Base-by-base conservation (phyloP, 1,140 invertebrate species). In the Nephila pilipes region DNA sequence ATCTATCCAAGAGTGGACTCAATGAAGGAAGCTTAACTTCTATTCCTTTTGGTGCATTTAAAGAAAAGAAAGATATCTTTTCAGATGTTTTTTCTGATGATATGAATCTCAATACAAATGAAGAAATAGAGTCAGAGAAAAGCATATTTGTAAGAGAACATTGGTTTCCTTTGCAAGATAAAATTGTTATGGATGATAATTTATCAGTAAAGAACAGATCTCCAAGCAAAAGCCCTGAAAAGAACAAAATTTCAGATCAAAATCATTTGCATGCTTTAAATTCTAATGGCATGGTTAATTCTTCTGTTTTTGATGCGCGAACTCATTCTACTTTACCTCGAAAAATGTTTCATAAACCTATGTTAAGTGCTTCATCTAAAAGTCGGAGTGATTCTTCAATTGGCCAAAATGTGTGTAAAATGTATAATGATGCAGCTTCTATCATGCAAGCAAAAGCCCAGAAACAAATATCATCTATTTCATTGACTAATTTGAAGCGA, bases 401-500 rank as follows among this genome's bases (percentile, higher is more conserved):
- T 38, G 54, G 16, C 18, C 80, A 38, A 25, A 38, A 14, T 83
- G 3, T n/a, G 2, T 12, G 6, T 57, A 57, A 83, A 55, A 55
- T 83, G 4, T 46, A 2, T 54, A 10, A 16, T 1, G 20, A 54
- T 38, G 32, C 32, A 36, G 16, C n/a, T 88, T 4, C 29, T 46
- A 36, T n/a, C 16, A 20, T 32, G 8, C 36, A 65, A 58, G 65
- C 36, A 69, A 75, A 75, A 69, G 87, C 60, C 38, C n/a, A 46
- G 36, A 88, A 88, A 88, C 87, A 65, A 69, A 63, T 69, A 25
- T 32, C 36, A 14, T 36, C 85, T 38, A 16, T 63, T n/a, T 69
- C 87, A 36, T 54, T 88, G 38, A 88, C 87, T 12, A 69, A 88
- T 75, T 65, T 88, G n/a, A 88, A 88, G 18, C 8, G 87, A 16